Evolutionary conservation across 2,888 invertebrate genomes (phyloP).

Genomic region (Deilephila elpenor): DNA sequence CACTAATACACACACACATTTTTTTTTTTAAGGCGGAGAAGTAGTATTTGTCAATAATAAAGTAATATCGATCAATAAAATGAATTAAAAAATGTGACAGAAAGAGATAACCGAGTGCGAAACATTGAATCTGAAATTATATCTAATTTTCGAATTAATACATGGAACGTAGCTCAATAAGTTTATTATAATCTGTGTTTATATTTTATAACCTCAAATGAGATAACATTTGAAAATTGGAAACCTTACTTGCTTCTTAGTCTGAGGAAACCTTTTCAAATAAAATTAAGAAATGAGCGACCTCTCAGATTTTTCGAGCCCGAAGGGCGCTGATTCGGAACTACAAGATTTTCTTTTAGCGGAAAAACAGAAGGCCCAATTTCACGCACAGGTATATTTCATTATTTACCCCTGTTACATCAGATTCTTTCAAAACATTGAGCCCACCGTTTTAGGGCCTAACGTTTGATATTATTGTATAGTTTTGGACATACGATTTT

Average conservation of each 20-base stretch:
- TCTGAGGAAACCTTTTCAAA: constrained; percentile 13
- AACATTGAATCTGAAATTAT: too few relatives aligned
- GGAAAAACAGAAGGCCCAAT: constrained; percentile 95
- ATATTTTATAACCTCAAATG: background rate
- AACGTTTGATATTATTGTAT: constrained; percentile 25
- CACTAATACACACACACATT: too few relatives aligned
- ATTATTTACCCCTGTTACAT: constrained; percentile 29
- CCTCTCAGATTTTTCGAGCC: constrained; percentile 68
- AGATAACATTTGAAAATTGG: constrained; percentile 27
- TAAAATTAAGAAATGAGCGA: constrained; percentile 64
- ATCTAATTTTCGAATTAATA: too few relatives aligned
- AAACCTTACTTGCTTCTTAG: background rate
- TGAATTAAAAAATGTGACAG: too few relatives aligned
- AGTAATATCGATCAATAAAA: too few relatives aligned
- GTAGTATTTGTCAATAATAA: too few relatives aligned
- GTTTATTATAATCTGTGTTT: too few relatives aligned
- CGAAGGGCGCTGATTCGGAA: constrained; percentile 87
- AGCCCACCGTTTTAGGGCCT: background rate
- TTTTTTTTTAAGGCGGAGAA: too few relatives aligned
- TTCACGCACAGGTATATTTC: constrained; percentile 91
- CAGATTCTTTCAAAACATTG: background rate
- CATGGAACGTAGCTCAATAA: too few relatives aligned
- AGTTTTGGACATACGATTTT: constrained; percentile 89
- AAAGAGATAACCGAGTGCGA: too few relatives aligned
- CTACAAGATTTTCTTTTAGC: constrained; percentile 92